Conservation (phyloP, 2,888 invertebrate genomes). For the Catocala sponsa region DNA sequence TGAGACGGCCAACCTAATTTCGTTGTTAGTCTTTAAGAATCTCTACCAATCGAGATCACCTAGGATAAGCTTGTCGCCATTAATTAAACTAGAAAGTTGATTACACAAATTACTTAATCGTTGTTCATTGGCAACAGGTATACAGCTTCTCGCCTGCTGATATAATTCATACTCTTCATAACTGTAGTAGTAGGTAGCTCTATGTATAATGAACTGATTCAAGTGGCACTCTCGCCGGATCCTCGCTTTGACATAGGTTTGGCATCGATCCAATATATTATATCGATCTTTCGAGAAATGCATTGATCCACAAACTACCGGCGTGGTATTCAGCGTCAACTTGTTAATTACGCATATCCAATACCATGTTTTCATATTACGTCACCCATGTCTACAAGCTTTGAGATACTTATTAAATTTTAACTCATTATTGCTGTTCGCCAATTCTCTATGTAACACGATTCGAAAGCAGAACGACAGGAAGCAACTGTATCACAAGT, state of each 20-base stretch:
- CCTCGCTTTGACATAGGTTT: conserved; percentile 59
- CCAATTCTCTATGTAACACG: conserved; percentile 40
- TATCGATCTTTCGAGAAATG: conserved; percentile 77
- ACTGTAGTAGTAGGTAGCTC: conserved; percentile 24
- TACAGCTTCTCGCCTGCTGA: conserved; percentile 13
- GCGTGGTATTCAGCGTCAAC: conserved; percentile 59
- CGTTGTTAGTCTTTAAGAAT: too few relatives aligned
- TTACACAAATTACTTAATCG: too few relatives aligned
- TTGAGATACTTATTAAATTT: conserved; percentile 45
- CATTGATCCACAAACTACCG: conserved; percentile 65
- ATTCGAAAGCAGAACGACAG: conserved; percentile 41
- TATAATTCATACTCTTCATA: conserved; percentile 49
- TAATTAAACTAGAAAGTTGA: too few relatives aligned
- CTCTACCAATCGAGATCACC: too few relatives aligned
- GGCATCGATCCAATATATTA: conserved; percentile 72
- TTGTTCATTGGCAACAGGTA: conserved; percentile 11
- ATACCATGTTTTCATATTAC: conserved; percentile 58
- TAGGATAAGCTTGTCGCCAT: too few relatives aligned
- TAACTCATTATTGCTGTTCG: conserved; percentile 44
- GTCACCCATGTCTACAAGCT: conserved; percentile 43
- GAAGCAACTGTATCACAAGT: conserved; percentile 39
- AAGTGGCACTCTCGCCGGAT: conserved; percentile 62
- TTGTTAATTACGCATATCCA: conserved; percentile 65
- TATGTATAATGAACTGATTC: conserved; percentile 56
- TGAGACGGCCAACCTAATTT: too few relatives aligned